Evolutionary conservation across 2,113 vertebrate species (phyloP).

Genomic region (Malaclemys terrapin): DNA sequence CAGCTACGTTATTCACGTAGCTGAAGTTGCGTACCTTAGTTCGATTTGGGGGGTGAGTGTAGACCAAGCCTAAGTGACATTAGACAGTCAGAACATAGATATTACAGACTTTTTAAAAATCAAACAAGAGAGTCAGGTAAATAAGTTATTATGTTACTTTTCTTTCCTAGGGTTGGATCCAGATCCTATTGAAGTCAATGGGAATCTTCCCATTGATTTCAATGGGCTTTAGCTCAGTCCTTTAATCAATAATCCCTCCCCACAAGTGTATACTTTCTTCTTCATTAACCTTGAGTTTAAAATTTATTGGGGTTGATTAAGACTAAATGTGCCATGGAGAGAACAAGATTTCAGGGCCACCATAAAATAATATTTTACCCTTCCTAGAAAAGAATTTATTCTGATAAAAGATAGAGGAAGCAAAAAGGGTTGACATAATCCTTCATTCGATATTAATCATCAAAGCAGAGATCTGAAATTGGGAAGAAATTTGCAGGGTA

Average conservation of each 20-base stretch:
- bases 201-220: not conserved
- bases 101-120: not conserved
- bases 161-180: not conserved
- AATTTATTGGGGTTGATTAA: not conserved
- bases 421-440: not conserved
- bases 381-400: not conserved
- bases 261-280: not conserved
- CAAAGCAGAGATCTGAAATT: not conserved
- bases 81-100: not conserved
- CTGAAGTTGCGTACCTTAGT: too few species aligned
- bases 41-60: too few species aligned
- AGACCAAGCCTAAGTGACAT: not conserved
- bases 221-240: not conserved
- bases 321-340: not conserved
- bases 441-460: not conserved
- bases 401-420: not conserved
- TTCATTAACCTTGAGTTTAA: not conserved
- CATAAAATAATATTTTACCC: not conserved
- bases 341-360: fast-evolving
- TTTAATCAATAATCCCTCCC: not conserved
- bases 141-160: not conserved
- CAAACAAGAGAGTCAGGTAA: not conserved
- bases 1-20: too few species aligned
- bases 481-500: not conserved
- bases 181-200: not conserved